A percentile compares a stretch with the other conserved stretches of the same genome.
phyloP scores from a whole-genome alignment of 2,888 invertebrate genomes.

The Philaethria dido region DNA sequence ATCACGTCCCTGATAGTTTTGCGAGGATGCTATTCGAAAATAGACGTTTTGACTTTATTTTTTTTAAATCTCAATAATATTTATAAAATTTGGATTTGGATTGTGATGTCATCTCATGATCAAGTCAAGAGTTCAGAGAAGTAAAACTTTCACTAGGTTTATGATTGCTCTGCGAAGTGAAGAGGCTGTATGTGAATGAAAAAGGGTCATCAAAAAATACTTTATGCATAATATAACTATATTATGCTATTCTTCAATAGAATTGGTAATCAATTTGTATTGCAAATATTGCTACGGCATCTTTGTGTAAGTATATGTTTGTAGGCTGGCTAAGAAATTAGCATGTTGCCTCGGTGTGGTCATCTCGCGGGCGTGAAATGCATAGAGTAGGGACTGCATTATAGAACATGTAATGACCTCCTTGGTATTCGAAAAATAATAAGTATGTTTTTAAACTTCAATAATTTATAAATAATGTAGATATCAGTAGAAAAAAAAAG shows the following conservation, averaged over 20 bases:
- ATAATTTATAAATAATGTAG: too few relatives aligned
- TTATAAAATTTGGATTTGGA: too few relatives aligned
- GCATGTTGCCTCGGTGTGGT: conserved; percentile 66
- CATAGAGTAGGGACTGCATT: conserved; percentile 38
- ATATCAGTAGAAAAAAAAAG: too few relatives aligned
- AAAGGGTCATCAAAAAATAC: not conserved
- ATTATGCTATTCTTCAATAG: conserved; percentile 15
- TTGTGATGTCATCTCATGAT: too few relatives aligned
- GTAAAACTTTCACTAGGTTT: too few relatives aligned
- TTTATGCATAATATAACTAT: not conserved
- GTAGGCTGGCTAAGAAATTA: conserved; percentile 68
- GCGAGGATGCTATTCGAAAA: too few relatives aligned
- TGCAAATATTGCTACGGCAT: conserved; percentile 35
- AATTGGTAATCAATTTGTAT: conserved; percentile 36
- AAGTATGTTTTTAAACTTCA: too few relatives aligned
- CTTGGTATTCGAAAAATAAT: not conserved
- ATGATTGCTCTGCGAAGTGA: not conserved
- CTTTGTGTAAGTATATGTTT: conserved; percentile 15
- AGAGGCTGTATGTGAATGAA: not conserved
- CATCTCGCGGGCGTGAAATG: conserved; percentile 48
- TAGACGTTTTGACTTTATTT: too few relatives aligned
- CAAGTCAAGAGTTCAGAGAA: too few relatives aligned
- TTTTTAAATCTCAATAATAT: too few relatives aligned
- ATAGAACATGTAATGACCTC: not conserved
- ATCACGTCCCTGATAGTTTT: too few relatives aligned